These are phyloP conservation scores for Trachymyrmex septentrionalis DNA, from an alignment of 1,140 invertebrate species.

Conservation along the genomic window DNA sequence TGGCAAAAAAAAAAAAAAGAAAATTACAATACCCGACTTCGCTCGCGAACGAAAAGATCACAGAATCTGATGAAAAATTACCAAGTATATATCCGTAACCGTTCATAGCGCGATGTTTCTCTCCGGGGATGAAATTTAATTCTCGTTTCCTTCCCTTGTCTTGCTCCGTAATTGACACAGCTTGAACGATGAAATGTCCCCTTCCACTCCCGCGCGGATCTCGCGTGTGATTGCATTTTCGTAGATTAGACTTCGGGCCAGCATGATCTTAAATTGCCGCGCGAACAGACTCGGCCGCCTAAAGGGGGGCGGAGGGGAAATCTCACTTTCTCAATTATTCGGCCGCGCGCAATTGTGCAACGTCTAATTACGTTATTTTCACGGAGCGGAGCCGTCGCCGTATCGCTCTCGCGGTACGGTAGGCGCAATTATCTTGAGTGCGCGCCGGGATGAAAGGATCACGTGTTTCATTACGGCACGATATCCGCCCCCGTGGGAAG, in stretches of 20 bases:
- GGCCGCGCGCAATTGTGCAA: constrained; percentile 66
- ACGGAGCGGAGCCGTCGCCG: neutral
- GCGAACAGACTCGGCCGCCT: constrained; percentile 13
- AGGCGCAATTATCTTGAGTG: constrained; percentile 50
- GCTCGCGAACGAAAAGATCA: constrained; percentile 14
- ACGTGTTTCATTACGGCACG: constrained; percentile 62
- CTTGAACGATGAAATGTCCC: constrained; percentile 17
- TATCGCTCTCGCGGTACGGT: constrained; percentile 18
- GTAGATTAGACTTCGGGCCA: constrained; percentile 18
- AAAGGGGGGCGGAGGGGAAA: neutral
- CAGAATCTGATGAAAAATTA: constrained; percentile 18
- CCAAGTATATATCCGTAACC: constrained; percentile 12
- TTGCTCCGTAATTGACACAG: constrained; percentile 47
- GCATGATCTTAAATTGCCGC: constrained; percentile 44
- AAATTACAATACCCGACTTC: neutral
- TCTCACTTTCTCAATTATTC: constrained; percentile 56
- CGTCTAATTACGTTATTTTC: constrained; percentile 52
- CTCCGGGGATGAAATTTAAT: constrained; percentile 43
- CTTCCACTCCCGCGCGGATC: neutral
- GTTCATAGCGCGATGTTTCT: neutral
- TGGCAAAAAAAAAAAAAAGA: neutral
- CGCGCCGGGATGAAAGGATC: constrained; percentile 54
- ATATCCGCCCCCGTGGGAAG: constrained; percentile 51
- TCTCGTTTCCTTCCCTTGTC: neutral
- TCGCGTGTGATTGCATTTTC: constrained; percentile 34